phyloP scores from a whole-genome alignment of 2,113 vertebrate species.

The Passerina amoena region DNA sequence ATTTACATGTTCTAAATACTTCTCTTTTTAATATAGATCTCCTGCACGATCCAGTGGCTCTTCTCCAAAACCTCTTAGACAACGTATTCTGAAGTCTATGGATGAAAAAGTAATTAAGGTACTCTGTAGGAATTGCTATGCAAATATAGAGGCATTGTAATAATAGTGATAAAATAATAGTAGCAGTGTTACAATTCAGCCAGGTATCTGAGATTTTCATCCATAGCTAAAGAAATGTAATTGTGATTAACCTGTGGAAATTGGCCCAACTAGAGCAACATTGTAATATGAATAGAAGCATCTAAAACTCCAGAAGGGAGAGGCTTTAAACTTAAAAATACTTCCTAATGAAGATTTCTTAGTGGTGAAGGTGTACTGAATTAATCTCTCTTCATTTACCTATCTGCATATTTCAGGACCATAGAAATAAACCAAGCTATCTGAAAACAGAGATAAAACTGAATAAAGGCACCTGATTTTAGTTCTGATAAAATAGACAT shows the following conservation, averaged over 20 bases:
- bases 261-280: background rate
- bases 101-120: slow-evolving; percentile 84
- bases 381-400: background rate
- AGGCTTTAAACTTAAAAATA: background rate
- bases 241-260: background rate
- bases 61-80: slow-evolving; percentile 81
- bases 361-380: background rate
- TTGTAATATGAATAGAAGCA: background rate
- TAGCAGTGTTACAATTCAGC: background rate
- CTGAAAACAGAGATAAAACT: background rate
- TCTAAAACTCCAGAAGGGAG: background rate
- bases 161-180: background rate
- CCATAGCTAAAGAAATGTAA: background rate
- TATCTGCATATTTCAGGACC: background rate
- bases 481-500: background rate
- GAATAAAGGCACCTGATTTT: background rate
- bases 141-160: background rate
- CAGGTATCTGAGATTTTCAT: background rate
- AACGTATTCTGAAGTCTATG: slow-evolving; percentile 75
- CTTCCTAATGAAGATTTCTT: background rate
- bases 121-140: background rate
- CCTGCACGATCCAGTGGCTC: slow-evolving; percentile 77
- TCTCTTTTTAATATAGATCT: slow-evolving; percentile 76
- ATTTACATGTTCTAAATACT: background rate
- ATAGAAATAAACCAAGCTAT: background rate